Percentiles rank a stretch among this genome's conserved stretches.
Evolutionary conservation across 1,140 invertebrate genomes (phyloP).

Genomic region (Scaptomyza hsui): DNA sequence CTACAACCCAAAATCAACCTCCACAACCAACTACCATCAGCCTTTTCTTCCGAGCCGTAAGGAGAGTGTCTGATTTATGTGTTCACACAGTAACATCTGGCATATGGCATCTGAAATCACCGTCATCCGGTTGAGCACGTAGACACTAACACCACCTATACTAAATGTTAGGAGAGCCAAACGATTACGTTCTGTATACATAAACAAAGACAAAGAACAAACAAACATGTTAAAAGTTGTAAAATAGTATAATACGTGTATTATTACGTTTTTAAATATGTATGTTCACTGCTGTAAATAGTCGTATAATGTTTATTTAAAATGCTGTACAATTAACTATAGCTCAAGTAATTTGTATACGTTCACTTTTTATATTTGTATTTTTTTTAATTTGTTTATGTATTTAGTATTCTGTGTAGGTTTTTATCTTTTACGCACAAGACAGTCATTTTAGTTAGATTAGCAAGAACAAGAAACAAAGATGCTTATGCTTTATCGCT

Average conservation of each 20-base stretch:
- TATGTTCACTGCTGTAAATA: slow-evolving; percentile 76
- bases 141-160: slow-evolving; percentile 35
- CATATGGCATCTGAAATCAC: slow-evolving; percentile 29
- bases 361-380: slow-evolving; percentile 33
- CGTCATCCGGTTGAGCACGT: slow-evolving; percentile 43
- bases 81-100: slow-evolving; percentile 12
- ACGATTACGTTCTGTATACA: slow-evolving; percentile 68
- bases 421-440: slow-evolving; percentile 70
- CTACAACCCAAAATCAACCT: neutral
- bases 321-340: slow-evolving; percentile 49
- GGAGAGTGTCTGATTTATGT: slow-evolving; percentile 30
- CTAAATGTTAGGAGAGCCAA: slow-evolving; percentile 63
- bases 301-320: slow-evolving; percentile 62
- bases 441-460: slow-evolving; percentile 73
- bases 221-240: slow-evolving; percentile 67
- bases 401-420: slow-evolving; percentile 41
- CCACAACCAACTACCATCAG: slow-evolving; percentile 9
- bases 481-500: slow-evolving; percentile 72
- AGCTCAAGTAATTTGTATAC: slow-evolving; percentile 65
- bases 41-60: slow-evolving; percentile 23
- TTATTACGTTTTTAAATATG: slow-evolving; percentile 74
- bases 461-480: slow-evolving; percentile 58
- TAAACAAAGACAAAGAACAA: slow-evolving; percentile 29
- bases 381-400: slow-evolving; percentile 19
- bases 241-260: slow-evolving; percentile 66